Evolutionary conservation across 2,113 vertebrate species (phyloP), one percentile per base, ranked within the genome.

Genomic region (Isichthys henryi): DNA sequence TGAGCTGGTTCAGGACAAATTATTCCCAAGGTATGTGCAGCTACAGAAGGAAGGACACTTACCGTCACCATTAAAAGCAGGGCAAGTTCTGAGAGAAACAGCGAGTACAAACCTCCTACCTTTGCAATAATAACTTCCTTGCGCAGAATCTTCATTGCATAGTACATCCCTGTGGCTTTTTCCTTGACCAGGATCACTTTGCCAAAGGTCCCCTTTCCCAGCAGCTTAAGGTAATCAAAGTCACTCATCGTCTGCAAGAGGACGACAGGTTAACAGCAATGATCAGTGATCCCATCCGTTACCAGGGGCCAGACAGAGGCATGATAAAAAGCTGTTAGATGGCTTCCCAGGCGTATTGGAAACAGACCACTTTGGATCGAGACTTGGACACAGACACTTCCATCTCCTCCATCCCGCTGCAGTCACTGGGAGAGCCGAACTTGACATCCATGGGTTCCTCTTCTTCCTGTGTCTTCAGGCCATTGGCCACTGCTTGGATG

Each of bases 51-150:
- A n/a, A 66, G 62, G 62, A 66, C n/a, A n/a, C 58, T 74, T 3
- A 35, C 11, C 31, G 31, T 74, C 31, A 74, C 9, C 31, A 6
- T 62, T 62, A 39, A 39, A 39, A 39, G 39, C 39, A 39, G 39
- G 39, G 10, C 23, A 39, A 77, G 35, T 77, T 77, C 11, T 19
- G 74, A 35, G 62, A 77, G 35, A 43, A 39, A 19, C 2, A 10
- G 31, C 3, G 11, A 74, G 31, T 10, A 43, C 35, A 80, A 39
- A 80, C 31, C 3, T 0, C 94, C 35, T 62, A 98, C 98, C 95
- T 99, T 99, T 39, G 97, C 98, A 0, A 99, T 98, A 94, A 99
- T 98, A 86, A 99, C 98, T 92, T 99, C 97, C 89, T 99, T 99
- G 82, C 98, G 96, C 3, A 99, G 96, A 92, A 99, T 98, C 92